Evolutionary conservation across 2,797 vertebrate genomes (phyloP).

Genomic region (Kryptolebias ocellatus): DNA sequence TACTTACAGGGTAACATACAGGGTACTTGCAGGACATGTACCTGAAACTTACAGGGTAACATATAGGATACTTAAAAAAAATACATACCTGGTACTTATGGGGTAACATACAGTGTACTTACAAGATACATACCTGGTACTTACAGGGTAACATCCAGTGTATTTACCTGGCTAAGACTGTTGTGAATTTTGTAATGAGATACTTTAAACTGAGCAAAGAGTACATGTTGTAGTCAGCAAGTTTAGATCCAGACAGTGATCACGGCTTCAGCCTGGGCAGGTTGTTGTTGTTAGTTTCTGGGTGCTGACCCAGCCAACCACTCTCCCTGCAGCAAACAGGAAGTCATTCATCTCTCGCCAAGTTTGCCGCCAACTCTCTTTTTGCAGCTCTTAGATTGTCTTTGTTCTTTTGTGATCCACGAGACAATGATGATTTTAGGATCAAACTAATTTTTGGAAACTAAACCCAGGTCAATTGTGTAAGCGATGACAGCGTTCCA

Average conservation of each 20-base stretch:
- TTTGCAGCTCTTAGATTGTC: slow-evolving; percentile 49
- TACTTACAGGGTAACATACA: no score
- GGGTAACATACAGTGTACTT: no score
- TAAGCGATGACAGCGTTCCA: slow-evolving; percentile 33
- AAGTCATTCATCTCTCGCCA: slow-evolving; percentile 73
- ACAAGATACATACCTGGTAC: no score
- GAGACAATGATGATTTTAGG: slow-evolving; percentile 57
- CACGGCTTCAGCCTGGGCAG: slow-evolving; percentile 27
- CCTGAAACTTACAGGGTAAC: no score
- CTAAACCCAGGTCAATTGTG: slow-evolving; percentile 39
- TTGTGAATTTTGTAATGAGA: slow-evolving; percentile 4
- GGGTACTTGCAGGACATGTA: no score
- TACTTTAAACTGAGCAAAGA: slow-evolving; percentile 10
- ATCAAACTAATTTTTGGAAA: slow-evolving; percentile 56
- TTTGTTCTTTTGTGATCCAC: slow-evolving; percentile 56
- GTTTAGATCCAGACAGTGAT: slow-evolving; percentile 31
- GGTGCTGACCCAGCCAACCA: slow-evolving; percentile 58
- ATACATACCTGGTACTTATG: no score
- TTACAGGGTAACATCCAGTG: no score
- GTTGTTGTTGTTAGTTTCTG: slow-evolving; percentile 50
- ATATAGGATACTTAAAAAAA: no score
- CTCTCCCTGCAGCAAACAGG: slow-evolving; percentile 63
- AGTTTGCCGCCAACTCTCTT: slow-evolving; percentile 57
- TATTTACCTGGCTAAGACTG: no score
- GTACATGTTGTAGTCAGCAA: slow-evolving; percentile 7